Evolutionary conservation across 2,888 invertebrate genomes (phyloP).

Genomic region (Girardia tigrina): DNA sequence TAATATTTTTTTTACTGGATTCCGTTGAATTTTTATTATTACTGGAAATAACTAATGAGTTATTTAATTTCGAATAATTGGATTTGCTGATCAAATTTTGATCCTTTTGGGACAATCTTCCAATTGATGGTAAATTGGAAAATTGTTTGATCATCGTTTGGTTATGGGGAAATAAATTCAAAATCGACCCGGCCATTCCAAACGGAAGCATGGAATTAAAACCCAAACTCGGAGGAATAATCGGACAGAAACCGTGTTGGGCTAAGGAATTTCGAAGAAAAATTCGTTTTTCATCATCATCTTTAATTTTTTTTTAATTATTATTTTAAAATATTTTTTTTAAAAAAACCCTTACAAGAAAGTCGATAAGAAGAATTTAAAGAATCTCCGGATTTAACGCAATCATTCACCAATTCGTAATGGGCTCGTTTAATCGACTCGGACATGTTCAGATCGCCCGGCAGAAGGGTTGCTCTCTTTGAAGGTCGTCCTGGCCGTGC

Average conservation of each 20-base stretch:
- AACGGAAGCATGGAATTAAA: conserved; percentile 1
- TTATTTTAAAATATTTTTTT: too few relatives aligned
- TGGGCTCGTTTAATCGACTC: conserved; percentile 26
- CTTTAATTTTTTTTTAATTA: neutral
- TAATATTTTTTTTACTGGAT: neutral
- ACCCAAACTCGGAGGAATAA: neutral
- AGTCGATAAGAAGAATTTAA: neutral
- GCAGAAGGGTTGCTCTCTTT: conserved; percentile 30
- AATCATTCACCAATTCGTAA: conserved; percentile 2
- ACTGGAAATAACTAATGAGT: neutral
- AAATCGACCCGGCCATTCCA: conserved; percentile 6
- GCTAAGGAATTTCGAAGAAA: neutral
- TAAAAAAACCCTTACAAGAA: neutral
- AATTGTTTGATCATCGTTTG: neutral
- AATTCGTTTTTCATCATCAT: conserved; percentile 1
- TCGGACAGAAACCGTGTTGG: neutral
- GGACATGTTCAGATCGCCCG: conserved; percentile 30
- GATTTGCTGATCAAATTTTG: neutral
- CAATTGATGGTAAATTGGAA: neutral
- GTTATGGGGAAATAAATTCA: neutral
- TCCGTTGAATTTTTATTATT: neutral
- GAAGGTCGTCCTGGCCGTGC: conserved; percentile 35
- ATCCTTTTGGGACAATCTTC: neutral
- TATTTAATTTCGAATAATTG: neutral
- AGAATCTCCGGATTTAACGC: neutral